phyloP scores from a whole-genome alignment of 2,888 invertebrate genomes.

The Steromphala cineraria region DNA sequence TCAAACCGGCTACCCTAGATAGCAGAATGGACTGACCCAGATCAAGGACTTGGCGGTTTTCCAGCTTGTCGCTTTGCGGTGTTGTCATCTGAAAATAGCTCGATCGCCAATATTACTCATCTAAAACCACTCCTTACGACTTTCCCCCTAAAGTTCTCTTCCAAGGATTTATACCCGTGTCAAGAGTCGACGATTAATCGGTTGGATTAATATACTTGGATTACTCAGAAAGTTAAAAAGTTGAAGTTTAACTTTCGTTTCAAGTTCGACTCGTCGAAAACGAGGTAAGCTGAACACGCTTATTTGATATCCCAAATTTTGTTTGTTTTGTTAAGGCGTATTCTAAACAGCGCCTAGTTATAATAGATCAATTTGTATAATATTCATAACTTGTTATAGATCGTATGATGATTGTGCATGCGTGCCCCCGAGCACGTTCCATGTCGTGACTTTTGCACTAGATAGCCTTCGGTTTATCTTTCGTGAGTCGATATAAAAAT shows the following conservation, averaged over 20 bases:
- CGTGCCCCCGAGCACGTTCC: not conserved
- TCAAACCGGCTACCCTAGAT: not conserved
- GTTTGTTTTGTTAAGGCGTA: too few species aligned
- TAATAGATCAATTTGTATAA: not conserved
- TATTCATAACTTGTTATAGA: not conserved
- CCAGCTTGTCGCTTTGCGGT: not conserved
- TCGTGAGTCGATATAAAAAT: not conserved
- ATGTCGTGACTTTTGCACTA: not conserved
- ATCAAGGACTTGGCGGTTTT: not conserved
- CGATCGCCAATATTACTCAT: not conserved
- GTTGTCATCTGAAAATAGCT: not conserved
- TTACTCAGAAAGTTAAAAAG: not conserved
- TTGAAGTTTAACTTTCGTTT: not conserved
- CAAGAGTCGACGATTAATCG: not conserved
- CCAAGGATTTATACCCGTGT: not conserved
- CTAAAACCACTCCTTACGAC: not conserved
- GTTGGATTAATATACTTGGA: not conserved
- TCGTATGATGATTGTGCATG: not conserved
- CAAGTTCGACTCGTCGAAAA: not conserved
- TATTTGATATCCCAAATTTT: not conserved
- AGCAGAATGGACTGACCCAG: not conserved
- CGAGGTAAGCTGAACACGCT: not conserved
- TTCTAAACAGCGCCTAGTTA: not conserved
- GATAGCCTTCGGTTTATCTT: not conserved
- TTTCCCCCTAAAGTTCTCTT: not conserved